Conservation (phyloP, 2,797 vertebrate genomes). For the Manis javanica region DNA sequence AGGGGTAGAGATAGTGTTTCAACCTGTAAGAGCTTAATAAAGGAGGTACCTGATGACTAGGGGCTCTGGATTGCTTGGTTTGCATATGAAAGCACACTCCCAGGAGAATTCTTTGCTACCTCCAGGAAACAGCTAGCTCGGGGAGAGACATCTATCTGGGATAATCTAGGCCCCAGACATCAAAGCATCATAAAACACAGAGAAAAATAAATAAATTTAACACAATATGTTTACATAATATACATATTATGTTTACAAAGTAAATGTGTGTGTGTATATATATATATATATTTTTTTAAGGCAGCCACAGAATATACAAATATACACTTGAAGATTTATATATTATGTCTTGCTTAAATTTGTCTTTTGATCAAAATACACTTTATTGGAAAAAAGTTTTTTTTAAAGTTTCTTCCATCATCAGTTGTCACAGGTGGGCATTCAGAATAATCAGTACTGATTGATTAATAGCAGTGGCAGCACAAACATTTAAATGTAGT, state of each 20-base stretch:
- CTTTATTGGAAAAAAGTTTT: background rate
- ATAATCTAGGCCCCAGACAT: no score
- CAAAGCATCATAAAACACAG: background rate
- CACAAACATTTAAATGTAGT: conserved; percentile 58
- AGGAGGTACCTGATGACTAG: background rate
- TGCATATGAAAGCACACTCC: background rate
- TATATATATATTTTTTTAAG: background rate
- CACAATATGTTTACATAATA: background rate
- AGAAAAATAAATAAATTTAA: background rate
- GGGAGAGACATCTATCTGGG: no score
- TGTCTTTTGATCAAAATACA: background rate
- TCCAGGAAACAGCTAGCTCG: no score
- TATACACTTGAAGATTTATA: background rate
- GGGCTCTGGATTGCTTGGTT: background rate
- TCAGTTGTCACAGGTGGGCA: background rate
- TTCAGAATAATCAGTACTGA: conserved; percentile 18
- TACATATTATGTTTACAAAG: background rate
- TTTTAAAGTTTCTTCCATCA: background rate
- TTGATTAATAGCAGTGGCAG: conserved; percentile 49
- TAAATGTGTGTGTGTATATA: background rate
- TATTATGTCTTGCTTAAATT: background rate
- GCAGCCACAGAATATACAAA: background rate
- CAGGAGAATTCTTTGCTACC: background rate
- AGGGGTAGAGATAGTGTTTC: background rate
- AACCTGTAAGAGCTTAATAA: background rate